Evolutionary conservation across 2,888 invertebrate species (phyloP), one percentile per base, ranked within the genome.

Genomic region (Drosophila anomalata): DNA sequence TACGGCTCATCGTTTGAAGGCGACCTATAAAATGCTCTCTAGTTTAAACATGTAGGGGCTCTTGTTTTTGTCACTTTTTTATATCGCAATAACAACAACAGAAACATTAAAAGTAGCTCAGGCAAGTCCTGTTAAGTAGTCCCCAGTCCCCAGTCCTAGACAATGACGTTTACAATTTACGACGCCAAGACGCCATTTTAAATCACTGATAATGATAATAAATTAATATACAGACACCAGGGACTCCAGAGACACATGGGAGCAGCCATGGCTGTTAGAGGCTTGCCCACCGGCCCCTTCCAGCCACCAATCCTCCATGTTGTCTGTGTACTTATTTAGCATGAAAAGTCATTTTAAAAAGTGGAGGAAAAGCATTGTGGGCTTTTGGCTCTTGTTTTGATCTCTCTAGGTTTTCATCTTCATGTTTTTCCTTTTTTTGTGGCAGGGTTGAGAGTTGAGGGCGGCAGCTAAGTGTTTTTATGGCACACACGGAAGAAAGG

Each of bases 171-270:
- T 84, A 84, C 84, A 81, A 84, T 87, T 85, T 87, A 87, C 78
- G 85, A 85, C 76, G 81, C 78, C 87, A 76, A 79, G 81, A 81
- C 79, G 79, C 85, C 82, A 79, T 82, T 87, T 79, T 79, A 86
- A 87, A 86, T 87, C 79, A 81, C 81, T 81, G 88, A 87, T 87
- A 87, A 87, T 87, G 88, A 87, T 87, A 83, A 87, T 87, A 87
- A 87, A 87, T 87, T 87, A 87, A 83, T 86, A 79, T 79, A 76
- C 72, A 78, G 71, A 59, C 77, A 67, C 70, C 73, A 51, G 54
- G 67, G 77, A 59, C 63, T 65, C 58, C 33, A 48, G n/a, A 61
- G 46, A 53, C 48, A 56, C 52, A 50, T 53, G 61, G 63, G 59
- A 59, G 50, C 54, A 53, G 41, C 6, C 60, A 58, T 58, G 66